These are phyloP conservation scores for Acleris sparsana DNA, from an alignment of 2,888 invertebrate species.

Conservation along the genomic window DNA sequence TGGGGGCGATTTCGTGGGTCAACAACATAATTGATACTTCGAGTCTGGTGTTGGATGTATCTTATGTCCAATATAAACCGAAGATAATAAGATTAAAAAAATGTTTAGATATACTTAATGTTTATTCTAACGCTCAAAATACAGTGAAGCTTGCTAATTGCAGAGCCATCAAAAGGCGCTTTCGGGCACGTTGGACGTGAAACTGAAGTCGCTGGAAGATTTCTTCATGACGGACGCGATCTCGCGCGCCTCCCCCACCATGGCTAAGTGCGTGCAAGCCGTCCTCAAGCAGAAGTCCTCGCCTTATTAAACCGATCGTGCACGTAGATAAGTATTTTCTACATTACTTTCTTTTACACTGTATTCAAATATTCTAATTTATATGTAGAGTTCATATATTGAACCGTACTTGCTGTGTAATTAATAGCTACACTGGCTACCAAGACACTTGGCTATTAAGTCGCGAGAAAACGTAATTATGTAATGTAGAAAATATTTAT, in stretches of 20 bases:
- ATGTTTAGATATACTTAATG: no score
- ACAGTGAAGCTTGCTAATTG: not conserved
- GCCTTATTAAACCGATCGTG: conserved; percentile 55
- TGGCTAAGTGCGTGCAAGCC: conserved; percentile 99
- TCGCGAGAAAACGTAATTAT: no score
- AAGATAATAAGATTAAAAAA: no score
- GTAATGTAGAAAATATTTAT: conserved; percentile 23
- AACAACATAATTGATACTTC: no score
- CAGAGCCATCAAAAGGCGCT: conserved; percentile 78
- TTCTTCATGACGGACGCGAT: conserved; percentile 98
- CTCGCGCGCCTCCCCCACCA: conserved; percentile 97
- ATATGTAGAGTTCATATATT: not conserved
- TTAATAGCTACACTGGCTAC: not conserved
- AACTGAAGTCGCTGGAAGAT: conserved; percentile 90
- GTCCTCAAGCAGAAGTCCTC: conserved; percentile 88
- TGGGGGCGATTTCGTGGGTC: no score
- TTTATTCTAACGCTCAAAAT: no score
- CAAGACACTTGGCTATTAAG: not conserved
- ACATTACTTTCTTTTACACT: conserved; percentile 2
- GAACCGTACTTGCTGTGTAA: not conserved
- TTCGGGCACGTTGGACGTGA: conserved; percentile 86
- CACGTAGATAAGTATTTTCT: conserved; percentile 26
- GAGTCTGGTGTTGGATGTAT: no score
- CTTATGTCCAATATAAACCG: no score
- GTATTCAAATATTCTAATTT: no score